These are phyloP conservation scores for Erpornis zantholeuca DNA, from an alignment of 2,113 vertebrate species.

Conservation along the genomic window DNA sequence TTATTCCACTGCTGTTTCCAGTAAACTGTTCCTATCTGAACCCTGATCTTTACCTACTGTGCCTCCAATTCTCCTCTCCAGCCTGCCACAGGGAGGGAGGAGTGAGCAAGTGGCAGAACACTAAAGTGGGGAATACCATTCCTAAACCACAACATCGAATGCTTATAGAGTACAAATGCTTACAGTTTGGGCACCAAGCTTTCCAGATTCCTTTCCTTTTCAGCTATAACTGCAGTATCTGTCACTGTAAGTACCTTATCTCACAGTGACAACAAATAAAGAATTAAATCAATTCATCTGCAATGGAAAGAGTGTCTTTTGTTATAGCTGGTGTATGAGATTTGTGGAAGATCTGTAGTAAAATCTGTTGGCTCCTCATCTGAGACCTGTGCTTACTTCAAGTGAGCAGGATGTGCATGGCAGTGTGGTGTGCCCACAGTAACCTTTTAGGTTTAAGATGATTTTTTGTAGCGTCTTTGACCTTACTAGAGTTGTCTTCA, in stretches of 20 bases:
- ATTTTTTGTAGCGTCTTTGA: neutral
- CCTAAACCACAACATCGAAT: neutral
- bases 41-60: neutral
- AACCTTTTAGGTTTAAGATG: neutral
- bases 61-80: neutral
- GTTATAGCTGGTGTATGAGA: neutral
- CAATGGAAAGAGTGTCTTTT: neutral
- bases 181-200: neutral
- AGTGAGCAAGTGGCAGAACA: fast-evolving
- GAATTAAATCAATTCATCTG: neutral
- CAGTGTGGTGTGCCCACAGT: neutral
- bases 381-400: neutral
- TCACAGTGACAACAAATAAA: neutral
- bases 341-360: neutral
- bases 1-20: neutral
- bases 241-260: neutral
- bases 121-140: neutral
- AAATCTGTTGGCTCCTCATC: neutral
- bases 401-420: neutral
- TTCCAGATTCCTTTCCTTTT: neutral
- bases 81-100: fast-evolving
- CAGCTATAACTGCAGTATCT: neutral
- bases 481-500: neutral
- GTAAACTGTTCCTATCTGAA: neutral
- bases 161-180: neutral